Conservation (phyloP, 2,888 invertebrate genomes). For the Formica aserva region DNA sequence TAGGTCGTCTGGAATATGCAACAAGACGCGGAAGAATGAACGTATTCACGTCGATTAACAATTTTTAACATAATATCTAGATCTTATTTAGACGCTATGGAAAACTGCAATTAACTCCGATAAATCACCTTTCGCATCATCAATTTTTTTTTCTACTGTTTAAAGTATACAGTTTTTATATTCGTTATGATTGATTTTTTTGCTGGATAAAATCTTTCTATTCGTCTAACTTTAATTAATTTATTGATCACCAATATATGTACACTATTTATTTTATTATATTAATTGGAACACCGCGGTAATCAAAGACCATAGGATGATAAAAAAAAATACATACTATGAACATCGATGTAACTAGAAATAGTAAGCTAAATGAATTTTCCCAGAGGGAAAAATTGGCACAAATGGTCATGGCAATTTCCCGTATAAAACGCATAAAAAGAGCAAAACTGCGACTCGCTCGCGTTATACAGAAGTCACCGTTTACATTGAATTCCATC, state of each 20-base stretch:
- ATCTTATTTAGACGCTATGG: conserved; percentile 10
- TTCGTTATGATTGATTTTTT: neutral
- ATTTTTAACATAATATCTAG: neutral
- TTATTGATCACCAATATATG: neutral
- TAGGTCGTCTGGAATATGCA: conserved; percentile 37
- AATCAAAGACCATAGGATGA: neutral
- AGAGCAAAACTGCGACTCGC: neutral
- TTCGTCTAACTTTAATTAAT: neutral
- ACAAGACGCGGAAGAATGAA: conserved; percentile 28
- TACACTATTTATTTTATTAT: neutral
- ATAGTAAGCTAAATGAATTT: conserved; percentile 12
- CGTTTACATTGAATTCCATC: conserved; percentile 23
- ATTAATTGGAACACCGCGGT: neutral
- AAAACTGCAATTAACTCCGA: conserved; percentile 33
- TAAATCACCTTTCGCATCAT: neutral
- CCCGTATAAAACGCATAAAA: conserved; percentile 27
- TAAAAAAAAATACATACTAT: neutral
- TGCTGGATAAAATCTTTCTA: neutral
- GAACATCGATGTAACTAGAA: conserved; percentile 17
- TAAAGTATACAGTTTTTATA: neutral
- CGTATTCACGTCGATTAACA: conserved; percentile 14
- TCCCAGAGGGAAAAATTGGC: neutral
- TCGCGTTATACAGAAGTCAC: neutral
- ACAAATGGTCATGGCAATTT: conserved; percentile 10
- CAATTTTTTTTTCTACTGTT: conserved; percentile 11